Conservation (phyloP, 2,797 vertebrate species). For the Limosa lapponica region DNA sequence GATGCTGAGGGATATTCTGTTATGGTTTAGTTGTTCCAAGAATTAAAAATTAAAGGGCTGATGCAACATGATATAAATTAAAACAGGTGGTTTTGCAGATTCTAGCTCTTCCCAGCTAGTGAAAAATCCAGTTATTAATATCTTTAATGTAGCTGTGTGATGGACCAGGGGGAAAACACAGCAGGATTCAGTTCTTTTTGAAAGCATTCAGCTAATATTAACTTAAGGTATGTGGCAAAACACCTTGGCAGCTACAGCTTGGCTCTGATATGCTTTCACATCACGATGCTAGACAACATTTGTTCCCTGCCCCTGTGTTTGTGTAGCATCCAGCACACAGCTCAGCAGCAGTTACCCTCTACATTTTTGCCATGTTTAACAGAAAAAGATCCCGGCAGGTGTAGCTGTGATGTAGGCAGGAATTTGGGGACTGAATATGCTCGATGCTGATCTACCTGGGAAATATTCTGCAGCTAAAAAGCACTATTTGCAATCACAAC, state of each 20-base stretch:
- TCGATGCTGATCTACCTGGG: background rate
- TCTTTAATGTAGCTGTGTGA: background rate
- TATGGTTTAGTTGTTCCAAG: background rate
- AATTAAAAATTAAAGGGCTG: background rate
- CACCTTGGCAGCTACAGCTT: background rate
- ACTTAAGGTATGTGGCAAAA: background rate
- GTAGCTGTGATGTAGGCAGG: background rate
- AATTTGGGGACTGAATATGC: background rate
- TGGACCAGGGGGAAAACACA: background rate
- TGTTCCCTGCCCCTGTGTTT: background rate
- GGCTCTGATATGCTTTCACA: background rate
- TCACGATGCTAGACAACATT: background rate
- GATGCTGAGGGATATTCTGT: background rate
- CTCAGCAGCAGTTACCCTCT: background rate
- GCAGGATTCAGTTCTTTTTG: background rate
- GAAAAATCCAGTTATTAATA: background rate
- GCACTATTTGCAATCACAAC: background rate
- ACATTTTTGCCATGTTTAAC: background rate
- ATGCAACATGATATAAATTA: accelerated
- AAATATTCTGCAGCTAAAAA: background rate
- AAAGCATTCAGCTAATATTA: background rate
- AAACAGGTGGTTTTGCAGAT: background rate
- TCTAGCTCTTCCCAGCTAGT: background rate
- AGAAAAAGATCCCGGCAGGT: background rate
- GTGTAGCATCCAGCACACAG: background rate